These are phyloP conservation scores for Patella depressa DNA, from an alignment of 2,888 invertebrate species.

Conservation along the genomic window DNA sequence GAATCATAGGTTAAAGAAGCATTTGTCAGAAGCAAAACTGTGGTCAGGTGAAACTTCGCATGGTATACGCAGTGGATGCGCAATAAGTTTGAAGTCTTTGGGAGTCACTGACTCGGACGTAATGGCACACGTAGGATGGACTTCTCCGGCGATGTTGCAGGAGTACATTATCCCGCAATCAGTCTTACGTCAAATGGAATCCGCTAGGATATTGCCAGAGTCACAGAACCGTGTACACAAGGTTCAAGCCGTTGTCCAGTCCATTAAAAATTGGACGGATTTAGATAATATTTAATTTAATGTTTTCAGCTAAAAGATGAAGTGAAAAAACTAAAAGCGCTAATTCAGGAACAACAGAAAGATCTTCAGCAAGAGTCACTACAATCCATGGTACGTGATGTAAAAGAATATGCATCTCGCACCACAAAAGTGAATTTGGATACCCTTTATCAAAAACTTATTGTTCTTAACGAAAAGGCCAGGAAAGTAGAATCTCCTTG, in stretches of 20 bases:
- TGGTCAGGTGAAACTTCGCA: slow-evolving; percentile 5
- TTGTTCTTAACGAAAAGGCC: background rate
- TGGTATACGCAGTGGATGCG: background rate
- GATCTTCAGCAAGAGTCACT: background rate
- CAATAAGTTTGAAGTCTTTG: background rate
- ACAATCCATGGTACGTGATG: background rate
- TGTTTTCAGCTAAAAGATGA: background rate
- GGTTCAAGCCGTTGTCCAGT: background rate
- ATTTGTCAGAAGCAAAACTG: background rate
- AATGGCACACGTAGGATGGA: background rate
- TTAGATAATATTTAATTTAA: background rate
- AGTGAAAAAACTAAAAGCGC: background rate
- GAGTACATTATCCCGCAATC: background rate
- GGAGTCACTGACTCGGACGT: background rate
- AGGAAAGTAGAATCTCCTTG: background rate
- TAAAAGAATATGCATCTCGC: slow-evolving; percentile 5
- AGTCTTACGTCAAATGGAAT: background rate
- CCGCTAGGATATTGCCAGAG: background rate
- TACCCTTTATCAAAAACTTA: background rate
- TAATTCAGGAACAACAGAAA: background rate
- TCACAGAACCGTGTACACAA: background rate
- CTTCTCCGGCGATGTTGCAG: background rate
- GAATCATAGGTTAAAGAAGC: background rate
- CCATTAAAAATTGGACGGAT: background rate
- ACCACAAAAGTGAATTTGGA: background rate